phyloP scores from a whole-genome alignment of 2,797 vertebrate genomes.

The Coluber constrictor region DNA sequence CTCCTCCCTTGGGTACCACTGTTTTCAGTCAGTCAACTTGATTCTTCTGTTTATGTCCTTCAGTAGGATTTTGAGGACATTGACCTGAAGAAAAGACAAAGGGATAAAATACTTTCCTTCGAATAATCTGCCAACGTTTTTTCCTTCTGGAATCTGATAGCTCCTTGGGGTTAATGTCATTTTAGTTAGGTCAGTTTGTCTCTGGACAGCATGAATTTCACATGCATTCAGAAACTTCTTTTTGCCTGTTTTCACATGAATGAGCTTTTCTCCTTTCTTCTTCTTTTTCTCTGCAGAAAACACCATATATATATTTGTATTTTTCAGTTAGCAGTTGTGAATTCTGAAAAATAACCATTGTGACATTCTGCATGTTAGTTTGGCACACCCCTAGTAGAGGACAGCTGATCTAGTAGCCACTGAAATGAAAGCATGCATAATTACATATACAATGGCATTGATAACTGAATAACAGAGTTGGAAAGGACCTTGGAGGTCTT shows the following conservation, averaged over 20 bases:
- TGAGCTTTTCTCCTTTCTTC: not conserved
- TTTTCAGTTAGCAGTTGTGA: not conserved
- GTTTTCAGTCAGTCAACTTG: slow-evolving; percentile 42
- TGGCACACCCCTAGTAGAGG: not conserved
- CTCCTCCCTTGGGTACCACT: slow-evolving; percentile 45
- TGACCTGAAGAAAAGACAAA: slow-evolving; percentile 36
- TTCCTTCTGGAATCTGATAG: not conserved
- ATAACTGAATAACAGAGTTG: not conserved
- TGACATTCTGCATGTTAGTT: not conserved
- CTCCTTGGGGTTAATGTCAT: slow-evolving; percentile 23
- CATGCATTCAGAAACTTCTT: not conserved
- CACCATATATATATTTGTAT: not conserved
- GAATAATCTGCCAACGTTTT: slow-evolving; percentile 25
- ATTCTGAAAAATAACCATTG: not conserved
- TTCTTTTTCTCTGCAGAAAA: not conserved
- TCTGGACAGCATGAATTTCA: not conserved
- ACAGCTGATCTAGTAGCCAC: not conserved
- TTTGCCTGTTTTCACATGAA: not conserved
- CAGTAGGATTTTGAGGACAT: slow-evolving; percentile 39
- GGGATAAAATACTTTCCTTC: slow-evolving; percentile 19
- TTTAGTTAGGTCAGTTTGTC: not conserved
- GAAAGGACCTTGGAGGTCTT: not conserved
- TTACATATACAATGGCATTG: not conserved
- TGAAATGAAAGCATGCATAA: not conserved
- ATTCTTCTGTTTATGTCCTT: slow-evolving; percentile 43